phyloP scores from a whole-genome alignment of 2,888 invertebrate genomes.

The Eristalis intricaria region DNA sequence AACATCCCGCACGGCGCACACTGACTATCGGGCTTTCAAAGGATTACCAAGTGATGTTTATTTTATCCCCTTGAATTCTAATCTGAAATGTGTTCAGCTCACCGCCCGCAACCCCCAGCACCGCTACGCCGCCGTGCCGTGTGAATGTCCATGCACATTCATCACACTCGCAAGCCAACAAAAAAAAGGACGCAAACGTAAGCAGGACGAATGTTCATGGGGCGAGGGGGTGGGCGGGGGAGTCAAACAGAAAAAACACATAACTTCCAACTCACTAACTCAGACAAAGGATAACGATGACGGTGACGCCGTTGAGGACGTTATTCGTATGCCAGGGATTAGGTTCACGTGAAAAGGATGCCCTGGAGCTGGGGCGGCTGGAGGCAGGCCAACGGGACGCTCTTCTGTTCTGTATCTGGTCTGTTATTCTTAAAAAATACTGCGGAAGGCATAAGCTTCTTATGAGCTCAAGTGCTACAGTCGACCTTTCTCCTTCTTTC shows the following conservation, averaged over 20 bases:
- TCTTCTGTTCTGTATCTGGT: constrained; percentile 16
- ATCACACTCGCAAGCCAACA: neutral
- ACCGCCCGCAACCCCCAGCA: neutral
- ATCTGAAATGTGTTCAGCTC: constrained; percentile 42
- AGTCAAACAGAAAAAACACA: constrained; percentile 11
- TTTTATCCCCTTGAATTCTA: constrained; percentile 66
- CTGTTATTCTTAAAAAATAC: constrained; percentile 65
- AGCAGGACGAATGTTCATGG: neutral
- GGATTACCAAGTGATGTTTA: constrained; percentile 66
- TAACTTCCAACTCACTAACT: constrained; percentile 64
- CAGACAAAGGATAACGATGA: constrained; percentile 53
- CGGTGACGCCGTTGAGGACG: constrained; percentile 1
- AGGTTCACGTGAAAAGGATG: constrained; percentile 61
- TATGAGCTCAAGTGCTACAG: constrained; percentile 54
- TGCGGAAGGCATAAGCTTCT: constrained; percentile 65
- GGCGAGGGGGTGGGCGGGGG: neutral
- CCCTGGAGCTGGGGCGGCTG: neutral
- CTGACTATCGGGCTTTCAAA: constrained; percentile 37
- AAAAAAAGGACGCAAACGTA: constrained; percentile 13
- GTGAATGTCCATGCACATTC: neutral
- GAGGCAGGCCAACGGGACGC: constrained; percentile 1
- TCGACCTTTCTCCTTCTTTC: constrained; percentile 17
- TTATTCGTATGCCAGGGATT: constrained; percentile 38
- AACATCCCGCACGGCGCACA: constrained; percentile 37
- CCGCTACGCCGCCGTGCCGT: neutral